Percentiles rank a stretch among this genome's conserved stretches.
These are phyloP conservation scores for Nanorana parkeri DNA, from an alignment of 2,113 vertebrate genomes.

Conservation along the genomic window DNA sequence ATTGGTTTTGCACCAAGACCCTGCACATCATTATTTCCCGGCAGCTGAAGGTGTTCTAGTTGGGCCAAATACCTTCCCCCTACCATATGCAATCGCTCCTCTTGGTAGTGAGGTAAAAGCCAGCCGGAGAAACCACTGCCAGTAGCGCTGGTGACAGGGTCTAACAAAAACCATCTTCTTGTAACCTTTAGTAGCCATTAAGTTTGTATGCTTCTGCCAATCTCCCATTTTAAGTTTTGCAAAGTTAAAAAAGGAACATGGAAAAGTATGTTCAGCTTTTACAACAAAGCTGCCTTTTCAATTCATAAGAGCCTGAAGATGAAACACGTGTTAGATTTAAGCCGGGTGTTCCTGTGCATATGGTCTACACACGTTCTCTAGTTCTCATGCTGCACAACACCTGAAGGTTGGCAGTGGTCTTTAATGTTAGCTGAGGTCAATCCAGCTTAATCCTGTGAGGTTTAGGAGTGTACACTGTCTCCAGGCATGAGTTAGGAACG, in stretches of 20 bases:
- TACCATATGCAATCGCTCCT: no score
- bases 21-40: no score
- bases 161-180: no score
- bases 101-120: no score
- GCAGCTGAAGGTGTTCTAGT: no score
- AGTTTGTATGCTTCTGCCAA: no score
- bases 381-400: background rate
- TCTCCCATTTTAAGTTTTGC: background rate
- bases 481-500: background rate
- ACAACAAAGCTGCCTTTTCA: slow-evolving; percentile 38
- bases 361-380: slow-evolving; percentile 28
- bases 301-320: background rate
- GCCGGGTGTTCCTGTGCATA: slow-evolving; percentile 18
- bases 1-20: no score
- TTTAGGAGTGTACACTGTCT: background rate
- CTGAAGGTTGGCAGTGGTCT: slow-evolving; percentile 11
- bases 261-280: slow-evolving; percentile 8
- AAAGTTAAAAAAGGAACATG: background rate
- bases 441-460: background rate
- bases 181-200: no score
- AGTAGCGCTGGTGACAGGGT: no score
- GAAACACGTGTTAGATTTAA: slow-evolving; percentile 24
- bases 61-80: no score
- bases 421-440: slow-evolving; percentile 43
- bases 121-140: no score